Evolutionary conservation across 35 echinoderm and acorn worm species (phyloP).

Genomic region (Diadema setosum): DNA sequence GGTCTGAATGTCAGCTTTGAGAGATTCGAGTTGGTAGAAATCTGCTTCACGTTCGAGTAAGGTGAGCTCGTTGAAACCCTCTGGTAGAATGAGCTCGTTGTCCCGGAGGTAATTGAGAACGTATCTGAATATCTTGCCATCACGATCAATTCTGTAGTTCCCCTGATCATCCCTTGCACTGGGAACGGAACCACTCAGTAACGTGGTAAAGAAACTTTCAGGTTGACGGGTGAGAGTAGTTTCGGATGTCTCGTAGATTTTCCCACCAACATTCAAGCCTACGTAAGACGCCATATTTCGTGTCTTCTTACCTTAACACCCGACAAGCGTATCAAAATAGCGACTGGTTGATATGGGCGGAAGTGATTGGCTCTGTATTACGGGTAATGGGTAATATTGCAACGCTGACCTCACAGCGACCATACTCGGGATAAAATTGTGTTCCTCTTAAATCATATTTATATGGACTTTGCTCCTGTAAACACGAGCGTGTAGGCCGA

Average conservation of each 20-base stretch:
- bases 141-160: constrained; percentile 22
- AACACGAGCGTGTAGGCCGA: no score
- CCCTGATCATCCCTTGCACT: constrained; percentile 10
- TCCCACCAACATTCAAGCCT: neutral
- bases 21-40: constrained; percentile 6
- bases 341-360: no score
- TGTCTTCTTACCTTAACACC: no score
- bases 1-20: neutral
- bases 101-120: constrained; percentile 42
- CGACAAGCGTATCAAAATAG: no score
- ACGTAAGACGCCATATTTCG: no score
- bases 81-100: neutral
- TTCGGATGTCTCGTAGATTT: neutral
- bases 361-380: no score
- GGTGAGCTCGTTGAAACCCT: constrained; percentile 27
- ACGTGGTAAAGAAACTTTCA: neutral
- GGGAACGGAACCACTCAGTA: neutral
- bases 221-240: neutral
- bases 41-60: constrained; percentile 35
- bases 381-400: no score
- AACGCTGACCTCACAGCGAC: no score
- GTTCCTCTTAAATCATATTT: no score
- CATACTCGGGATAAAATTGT: no score
- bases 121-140: constrained; percentile 54
- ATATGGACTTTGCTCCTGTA: no score